Conservation (phyloP, 2,113 vertebrate species). For the Collichthys lucidus region DNA sequence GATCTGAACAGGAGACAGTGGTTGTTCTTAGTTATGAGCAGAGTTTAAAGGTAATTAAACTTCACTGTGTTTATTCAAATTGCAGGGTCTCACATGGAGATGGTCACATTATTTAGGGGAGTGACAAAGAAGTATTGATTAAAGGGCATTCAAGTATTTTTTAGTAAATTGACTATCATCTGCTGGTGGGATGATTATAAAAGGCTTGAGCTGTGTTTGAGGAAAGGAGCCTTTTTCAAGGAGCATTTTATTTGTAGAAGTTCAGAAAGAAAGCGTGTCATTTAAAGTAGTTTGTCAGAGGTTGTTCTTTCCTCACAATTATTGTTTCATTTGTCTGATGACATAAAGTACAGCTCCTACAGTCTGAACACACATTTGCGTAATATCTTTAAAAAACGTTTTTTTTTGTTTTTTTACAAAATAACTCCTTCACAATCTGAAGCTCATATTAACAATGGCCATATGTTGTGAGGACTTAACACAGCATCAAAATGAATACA, state of each 20-base stretch:
- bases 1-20: no score
- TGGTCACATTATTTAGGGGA: not conserved
- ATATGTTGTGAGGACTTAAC: not conserved
- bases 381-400: not conserved
- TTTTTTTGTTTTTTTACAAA: not conserved
- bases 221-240: not conserved
- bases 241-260: not conserved
- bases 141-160: not conserved
- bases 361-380: not conserved
- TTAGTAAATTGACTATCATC: not conserved
- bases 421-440: not conserved
- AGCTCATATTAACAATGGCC: not conserved
- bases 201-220: not conserved
- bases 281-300: not conserved
- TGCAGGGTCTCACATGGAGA: not conserved
- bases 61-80: not conserved
- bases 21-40: no score
- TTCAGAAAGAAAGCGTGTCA: not conserved
- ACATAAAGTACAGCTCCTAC: not conserved
- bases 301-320: not conserved
- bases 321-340: not conserved
- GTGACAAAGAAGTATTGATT: not conserved
- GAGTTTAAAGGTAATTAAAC: not conserved
- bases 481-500: constrained; percentile 11
- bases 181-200: not conserved